Percentiles rank a stretch among this genome's conserved stretches.
Conservation (phyloP, 1,140 invertebrate genomes). For the Druon quercuslanigerum region DNA sequence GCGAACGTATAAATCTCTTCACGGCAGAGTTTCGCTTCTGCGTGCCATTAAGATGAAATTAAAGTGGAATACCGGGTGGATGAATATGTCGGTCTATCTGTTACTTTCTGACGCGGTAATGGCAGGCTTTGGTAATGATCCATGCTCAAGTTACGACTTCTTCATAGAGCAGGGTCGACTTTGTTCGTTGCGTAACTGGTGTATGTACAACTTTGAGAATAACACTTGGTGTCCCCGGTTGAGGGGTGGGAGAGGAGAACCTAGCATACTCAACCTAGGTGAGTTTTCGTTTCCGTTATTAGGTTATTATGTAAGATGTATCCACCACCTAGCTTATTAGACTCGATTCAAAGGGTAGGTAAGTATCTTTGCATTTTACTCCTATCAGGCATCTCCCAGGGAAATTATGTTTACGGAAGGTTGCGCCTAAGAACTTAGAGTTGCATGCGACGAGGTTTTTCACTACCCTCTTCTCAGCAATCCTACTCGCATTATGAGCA, state of each 20-base stretch:
- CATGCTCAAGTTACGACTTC: conserved; percentile 56
- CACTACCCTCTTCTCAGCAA: conserved; percentile 53
- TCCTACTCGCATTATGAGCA: conserved; percentile 34
- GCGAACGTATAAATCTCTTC: conserved; percentile 16
- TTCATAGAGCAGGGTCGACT: conserved; percentile 43
- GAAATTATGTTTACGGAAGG: conserved; percentile 60
- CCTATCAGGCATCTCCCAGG: conserved; percentile 59
- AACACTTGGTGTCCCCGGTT: not conserved
- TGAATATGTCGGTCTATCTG: conserved; percentile 52
- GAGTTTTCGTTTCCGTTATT: conserved; percentile 47
- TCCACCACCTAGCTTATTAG: conserved; percentile 60
- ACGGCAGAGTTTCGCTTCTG: conserved; percentile 20
- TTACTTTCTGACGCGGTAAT: conserved; percentile 63
- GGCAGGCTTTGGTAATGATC: conserved; percentile 59
- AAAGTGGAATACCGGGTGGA: conserved; percentile 52
- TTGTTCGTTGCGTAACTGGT: too few relatives aligned
- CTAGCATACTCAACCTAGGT: not conserved
- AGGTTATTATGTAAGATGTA: conserved; percentile 50
- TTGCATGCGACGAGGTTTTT: conserved; percentile 53
- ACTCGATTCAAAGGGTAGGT: conserved; percentile 57
- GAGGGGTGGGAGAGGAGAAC: not conserved
- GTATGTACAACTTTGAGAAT: not conserved
- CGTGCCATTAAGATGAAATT: conserved; percentile 51
- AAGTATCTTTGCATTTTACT: conserved; percentile 59
- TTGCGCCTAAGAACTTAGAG: conserved; percentile 57